phyloP scores from a whole-genome alignment of 2,113 vertebrate species.

The Lanius ludovicianus region DNA sequence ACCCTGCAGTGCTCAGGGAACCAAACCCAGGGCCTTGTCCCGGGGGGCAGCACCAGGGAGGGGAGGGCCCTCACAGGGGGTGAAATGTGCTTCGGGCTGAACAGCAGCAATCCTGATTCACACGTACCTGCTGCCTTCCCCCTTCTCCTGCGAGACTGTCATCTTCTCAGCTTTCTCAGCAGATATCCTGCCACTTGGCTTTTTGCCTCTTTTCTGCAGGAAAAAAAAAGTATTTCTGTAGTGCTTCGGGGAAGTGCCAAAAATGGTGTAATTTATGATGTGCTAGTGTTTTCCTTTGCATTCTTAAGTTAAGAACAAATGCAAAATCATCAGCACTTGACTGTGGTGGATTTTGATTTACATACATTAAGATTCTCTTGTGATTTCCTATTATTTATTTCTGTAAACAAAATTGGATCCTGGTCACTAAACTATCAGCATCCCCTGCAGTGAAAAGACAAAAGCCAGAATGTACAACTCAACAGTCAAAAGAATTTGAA shows the following conservation, averaged over 20 bases:
- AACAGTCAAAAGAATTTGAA: not conserved
- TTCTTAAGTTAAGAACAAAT: constrained; percentile 51
- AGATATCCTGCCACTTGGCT: constrained; percentile 56
- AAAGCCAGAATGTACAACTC: not conserved
- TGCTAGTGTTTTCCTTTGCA: constrained; percentile 51
- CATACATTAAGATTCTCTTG: constrained; percentile 24
- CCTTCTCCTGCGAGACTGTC: constrained; percentile 62
- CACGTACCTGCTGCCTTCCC: constrained; percentile 70
- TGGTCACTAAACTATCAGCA: constrained; percentile 10
- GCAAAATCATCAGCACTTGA: constrained; percentile 52
- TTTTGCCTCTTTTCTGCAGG: constrained; percentile 56
- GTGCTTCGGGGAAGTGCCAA: constrained; percentile 29
- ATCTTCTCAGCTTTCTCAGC: constrained; percentile 68
- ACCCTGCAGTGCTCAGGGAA: not conserved
- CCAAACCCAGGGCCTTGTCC: not conserved
- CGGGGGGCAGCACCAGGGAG: not conserved
- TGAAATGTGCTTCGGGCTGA: not conserved
- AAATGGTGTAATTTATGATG: constrained; percentile 51
- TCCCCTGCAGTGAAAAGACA: not conserved
- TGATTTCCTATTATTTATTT: constrained; percentile 39
- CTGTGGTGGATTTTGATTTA: constrained; percentile 24
- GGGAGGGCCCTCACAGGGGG: not conserved
- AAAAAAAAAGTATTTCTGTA: constrained; percentile 10
- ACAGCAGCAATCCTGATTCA: constrained; percentile 30
- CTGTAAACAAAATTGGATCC: constrained; percentile 13